phyloP scores from a whole-genome alignment of 2,888 invertebrate species.

The Drosophila macrospina region DNA sequence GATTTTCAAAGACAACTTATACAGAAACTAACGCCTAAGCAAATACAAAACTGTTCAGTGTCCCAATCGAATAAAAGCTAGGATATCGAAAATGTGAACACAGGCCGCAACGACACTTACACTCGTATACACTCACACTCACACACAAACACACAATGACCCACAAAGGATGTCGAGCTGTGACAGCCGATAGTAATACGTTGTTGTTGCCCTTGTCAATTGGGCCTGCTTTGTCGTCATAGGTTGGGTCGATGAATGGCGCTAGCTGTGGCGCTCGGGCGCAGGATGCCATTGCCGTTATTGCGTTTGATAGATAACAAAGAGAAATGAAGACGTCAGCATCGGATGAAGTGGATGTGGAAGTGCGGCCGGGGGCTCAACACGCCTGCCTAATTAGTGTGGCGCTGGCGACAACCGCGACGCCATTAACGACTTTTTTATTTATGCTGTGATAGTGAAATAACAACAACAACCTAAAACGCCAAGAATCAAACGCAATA shows the following conservation, averaged over 20 bases:
- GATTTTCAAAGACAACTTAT: slow-evolving; percentile 1
- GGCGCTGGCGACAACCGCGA: slow-evolving; percentile 59
- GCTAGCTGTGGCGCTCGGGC: slow-evolving; percentile 44
- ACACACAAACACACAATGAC: slow-evolving; percentile 50
- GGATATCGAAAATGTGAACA: slow-evolving; percentile 50
- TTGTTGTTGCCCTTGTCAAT: slow-evolving; percentile 63
- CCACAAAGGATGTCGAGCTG: slow-evolving; percentile 65
- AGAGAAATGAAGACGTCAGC: slow-evolving; percentile 68
- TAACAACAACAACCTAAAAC: slow-evolving; percentile 41
- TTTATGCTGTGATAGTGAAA: slow-evolving; percentile 79
- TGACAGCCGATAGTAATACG: slow-evolving; percentile 46
- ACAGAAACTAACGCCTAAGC: not conserved
- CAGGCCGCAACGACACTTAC: slow-evolving; percentile 40
- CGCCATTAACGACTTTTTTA: slow-evolving; percentile 55
- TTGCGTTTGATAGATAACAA: slow-evolving; percentile 62
- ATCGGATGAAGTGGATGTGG: slow-evolving; percentile 60
- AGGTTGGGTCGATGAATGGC: slow-evolving; percentile 71
- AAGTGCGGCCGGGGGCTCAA: slow-evolving; percentile 56
- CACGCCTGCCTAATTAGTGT: slow-evolving; percentile 61
- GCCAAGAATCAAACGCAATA: slow-evolving; percentile 72
- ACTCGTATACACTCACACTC: slow-evolving; percentile 21
- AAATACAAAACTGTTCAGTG: slow-evolving; percentile 6
- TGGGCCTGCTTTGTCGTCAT: slow-evolving; percentile 63
- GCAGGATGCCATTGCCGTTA: slow-evolving; percentile 58
- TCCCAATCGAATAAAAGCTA: slow-evolving; percentile 17